Evolutionary conservation across 2,888 invertebrate genomes (phyloP), one percentile per base, ranked within the genome.

Genomic region (Oxystoma pomonae): DNA sequence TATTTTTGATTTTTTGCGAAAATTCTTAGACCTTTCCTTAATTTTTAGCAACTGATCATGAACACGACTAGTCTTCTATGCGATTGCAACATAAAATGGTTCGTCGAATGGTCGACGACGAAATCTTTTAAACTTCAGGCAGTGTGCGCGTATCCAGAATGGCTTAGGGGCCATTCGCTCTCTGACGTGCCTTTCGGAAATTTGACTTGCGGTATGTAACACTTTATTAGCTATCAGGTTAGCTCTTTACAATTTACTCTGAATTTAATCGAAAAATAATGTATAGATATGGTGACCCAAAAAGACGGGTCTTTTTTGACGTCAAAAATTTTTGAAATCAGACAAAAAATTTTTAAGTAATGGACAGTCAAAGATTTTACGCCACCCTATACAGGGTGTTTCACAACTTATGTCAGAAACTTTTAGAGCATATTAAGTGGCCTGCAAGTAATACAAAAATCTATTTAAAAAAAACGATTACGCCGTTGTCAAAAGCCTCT

Each of bases 21-120:
- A 17, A 12, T 20, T 12, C n/a, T 57, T 50, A 20, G 49, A 12
- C 53, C 57, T 35, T 35, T 35, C 12, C 12, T 35, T 64, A 21
- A 59, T 61, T 72, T 72, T 20, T 59, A 80, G 77, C 83, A 83
- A 71, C 75, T 87, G 52, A 78, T 87, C 74, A 82, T 93, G 65
- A 90, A 91, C 75, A 87, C 90, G 60, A 86, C 88, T 61, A 89
- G 89, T 68, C 83, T 96, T 58, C 82, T 96, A 60, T 97, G 96
- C 80, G 96, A 97, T 78, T 96, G 96, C 75, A 90, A 92, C 74
- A 81, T 96, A 68, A 81, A 88, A 60, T 96, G 96, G 95, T 86
- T 96, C 75, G 87, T 91, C n/a, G 84, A 86, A 69, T 96, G 94
- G 93, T 81, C 94, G 58, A 84, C 82, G 69, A 75, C 78, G 19